A percentile compares a stretch with the other conserved stretches of the same genome.
Evolutionary conservation across 2,113 vertebrate genomes (phyloP).

Genomic region (Entelurus aequoreus): DNA sequence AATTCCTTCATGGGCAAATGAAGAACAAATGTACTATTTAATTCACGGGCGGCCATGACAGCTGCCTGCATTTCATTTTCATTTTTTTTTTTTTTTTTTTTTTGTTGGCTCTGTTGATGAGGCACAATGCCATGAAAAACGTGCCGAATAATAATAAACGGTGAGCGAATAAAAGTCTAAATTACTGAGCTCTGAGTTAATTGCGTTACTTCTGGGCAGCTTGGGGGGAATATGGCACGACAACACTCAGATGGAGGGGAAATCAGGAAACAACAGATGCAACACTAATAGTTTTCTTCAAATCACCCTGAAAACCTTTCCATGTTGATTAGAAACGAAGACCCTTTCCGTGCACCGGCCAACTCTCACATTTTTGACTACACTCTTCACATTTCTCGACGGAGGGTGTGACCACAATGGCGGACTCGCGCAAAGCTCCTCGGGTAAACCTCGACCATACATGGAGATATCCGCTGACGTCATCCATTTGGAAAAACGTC

Average conservation of each 20-base stretch:
- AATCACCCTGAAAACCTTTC: background rate
- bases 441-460: no score
- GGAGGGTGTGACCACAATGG: no score
- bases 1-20: conserved; percentile 30
- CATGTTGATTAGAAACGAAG: no score
- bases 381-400: no score
- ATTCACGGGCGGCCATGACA: conserved; percentile 15
- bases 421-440: no score
- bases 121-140: background rate
- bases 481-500: no score
- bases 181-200: conserved; percentile 5
- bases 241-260: background rate
- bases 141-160: conserved; percentile 3
- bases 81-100: conserved; percentile 5
- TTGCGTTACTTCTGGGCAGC: background rate
- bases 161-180: conserved; percentile 23
- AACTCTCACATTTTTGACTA: no score
- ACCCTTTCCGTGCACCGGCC: no score
- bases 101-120: conserved; percentile 15
- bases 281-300: background rate
- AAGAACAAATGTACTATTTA: conserved; percentile 29
- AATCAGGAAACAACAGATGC: background rate
- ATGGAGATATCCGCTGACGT: no score
- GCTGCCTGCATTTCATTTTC: conserved; percentile 11
- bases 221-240: background rate